These are phyloP conservation scores for Selene dorsalis DNA, from an alignment of 2,797 vertebrate species.

Conservation along the genomic window DNA sequence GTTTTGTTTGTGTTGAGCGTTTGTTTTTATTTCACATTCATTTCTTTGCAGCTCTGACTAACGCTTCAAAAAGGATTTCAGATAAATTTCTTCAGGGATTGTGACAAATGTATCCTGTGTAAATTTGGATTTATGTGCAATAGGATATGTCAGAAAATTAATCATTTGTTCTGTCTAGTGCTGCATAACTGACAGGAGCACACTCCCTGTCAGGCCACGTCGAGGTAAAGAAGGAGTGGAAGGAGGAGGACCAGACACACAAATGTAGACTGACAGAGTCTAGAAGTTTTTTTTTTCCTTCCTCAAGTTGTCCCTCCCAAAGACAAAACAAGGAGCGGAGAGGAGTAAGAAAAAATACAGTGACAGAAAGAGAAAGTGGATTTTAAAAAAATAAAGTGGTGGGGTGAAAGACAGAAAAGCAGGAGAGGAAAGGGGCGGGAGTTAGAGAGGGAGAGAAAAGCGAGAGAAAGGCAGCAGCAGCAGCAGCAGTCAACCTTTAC, in stretches of 20 bases:
- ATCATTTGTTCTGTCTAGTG: constrained; percentile 3
- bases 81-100: neutral
- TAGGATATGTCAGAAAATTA: constrained; percentile 1
- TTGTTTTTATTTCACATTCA: neutral
- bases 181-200: neutral
- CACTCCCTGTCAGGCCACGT: neutral
- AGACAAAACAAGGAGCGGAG: neutral
- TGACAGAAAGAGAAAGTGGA: constrained; percentile 25
- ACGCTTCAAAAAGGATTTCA: neutral
- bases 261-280: constrained; percentile 12
- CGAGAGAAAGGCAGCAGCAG: constrained; percentile 40
- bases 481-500: constrained; percentile 70
- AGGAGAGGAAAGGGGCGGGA: constrained; percentile 18
- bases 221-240: neutral
- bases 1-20: constrained; percentile 18
- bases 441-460: constrained; percentile 24
- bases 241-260: neutral
- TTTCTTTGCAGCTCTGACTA: neutral
- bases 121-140: neutral
- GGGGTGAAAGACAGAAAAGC: constrained; percentile 31
- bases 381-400: constrained; percentile 18
- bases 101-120: neutral
- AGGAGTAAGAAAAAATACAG: constrained; percentile 28
- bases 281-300: constrained; percentile 13
- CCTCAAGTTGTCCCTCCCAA: constrained; percentile 5